A percentile compares a stretch with the other conserved stretches of the same genome.
Evolutionary conservation across 53 echinoderm and acorn worm species (phyloP).

Genomic region (Holothuria leucospilota): DNA sequence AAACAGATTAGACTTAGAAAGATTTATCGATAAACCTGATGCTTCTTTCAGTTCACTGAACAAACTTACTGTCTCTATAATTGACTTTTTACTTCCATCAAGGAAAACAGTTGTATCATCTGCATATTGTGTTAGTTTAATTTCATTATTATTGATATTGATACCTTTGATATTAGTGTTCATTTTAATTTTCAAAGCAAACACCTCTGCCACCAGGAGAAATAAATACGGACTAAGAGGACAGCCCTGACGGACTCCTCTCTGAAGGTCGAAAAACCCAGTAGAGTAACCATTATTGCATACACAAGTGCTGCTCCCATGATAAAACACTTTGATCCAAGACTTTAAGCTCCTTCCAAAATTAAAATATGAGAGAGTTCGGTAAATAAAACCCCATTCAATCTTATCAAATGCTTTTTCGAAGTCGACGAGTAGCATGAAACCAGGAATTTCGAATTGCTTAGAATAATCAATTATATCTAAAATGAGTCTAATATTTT

Average conservation of each 20-base stretch:
- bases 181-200: slow-evolving; percentile 10
- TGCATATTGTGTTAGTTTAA: background rate
- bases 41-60: background rate
- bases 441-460: slow-evolving; percentile 8
- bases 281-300: slow-evolving; percentile 57
- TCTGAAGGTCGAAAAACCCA: background rate
- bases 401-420: slow-evolving; percentile 34
- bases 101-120: slow-evolving; percentile 20
- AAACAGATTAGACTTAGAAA: slow-evolving; percentile 3
- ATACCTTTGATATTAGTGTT: background rate
- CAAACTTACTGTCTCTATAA: background rate
- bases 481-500: slow-evolving; percentile 54
- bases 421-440: slow-evolving; percentile 45
- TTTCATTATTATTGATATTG: background rate
- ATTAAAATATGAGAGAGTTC: slow-evolving; percentile 26
- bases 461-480: slow-evolving; percentile 40
- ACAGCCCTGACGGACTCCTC: slow-evolving; percentile 1
- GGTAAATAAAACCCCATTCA: slow-evolving; percentile 40
- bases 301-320: slow-evolving; percentile 31
- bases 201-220: slow-evolving; percentile 47
- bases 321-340: slow-evolving; percentile 37
- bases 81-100: background rate
- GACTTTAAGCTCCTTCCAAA: slow-evolving; percentile 36
- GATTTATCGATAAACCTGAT: slow-evolving; percentile 16
- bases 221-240: slow-evolving; percentile 55